A percentile compares a stretch with the other conserved stretches of the same genome.
Evolutionary conservation across 1,140 invertebrate species (phyloP).

Genomic region (Sitobion miscanthi): DNA sequence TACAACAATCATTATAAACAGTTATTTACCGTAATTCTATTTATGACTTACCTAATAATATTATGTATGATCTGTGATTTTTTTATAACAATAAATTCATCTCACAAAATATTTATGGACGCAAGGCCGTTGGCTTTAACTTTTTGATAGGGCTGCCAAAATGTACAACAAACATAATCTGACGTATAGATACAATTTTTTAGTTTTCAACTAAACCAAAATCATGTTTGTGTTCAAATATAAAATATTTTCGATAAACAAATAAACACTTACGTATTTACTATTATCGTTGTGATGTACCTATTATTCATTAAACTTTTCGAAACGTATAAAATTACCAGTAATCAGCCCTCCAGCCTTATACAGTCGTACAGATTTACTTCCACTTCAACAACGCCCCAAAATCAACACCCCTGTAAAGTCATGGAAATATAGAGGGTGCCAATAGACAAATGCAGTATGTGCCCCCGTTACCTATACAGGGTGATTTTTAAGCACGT

Average conservation of each 20-base stretch:
- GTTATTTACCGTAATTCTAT: background rate
- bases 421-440: background rate
- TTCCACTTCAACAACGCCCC: background rate
- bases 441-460: background rate
- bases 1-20: slow-evolving; percentile 6
- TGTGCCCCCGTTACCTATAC: background rate
- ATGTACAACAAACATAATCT: background rate
- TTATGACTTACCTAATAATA: background rate
- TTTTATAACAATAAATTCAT: background rate
- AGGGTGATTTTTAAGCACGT: too few relatives aligned
- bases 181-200: background rate
- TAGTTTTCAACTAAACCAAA: background rate
- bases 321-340: background rate
- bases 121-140: background rate
- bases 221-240: background rate
- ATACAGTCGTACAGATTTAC: background rate
- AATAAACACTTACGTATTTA: background rate
- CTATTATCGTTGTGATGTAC: background rate
- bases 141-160: slow-evolving; percentile 1
- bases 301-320: background rate
- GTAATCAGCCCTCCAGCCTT: background rate
- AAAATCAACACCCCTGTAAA: background rate
- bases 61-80: background rate
- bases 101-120: slow-evolving; percentile 14
- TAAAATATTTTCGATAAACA: background rate